Percentiles rank a stretch among this genome's conserved stretches.
Evolutionary conservation across 2,797 vertebrate genomes (phyloP).

Genomic region (Ptychadena robeensis): DNA sequence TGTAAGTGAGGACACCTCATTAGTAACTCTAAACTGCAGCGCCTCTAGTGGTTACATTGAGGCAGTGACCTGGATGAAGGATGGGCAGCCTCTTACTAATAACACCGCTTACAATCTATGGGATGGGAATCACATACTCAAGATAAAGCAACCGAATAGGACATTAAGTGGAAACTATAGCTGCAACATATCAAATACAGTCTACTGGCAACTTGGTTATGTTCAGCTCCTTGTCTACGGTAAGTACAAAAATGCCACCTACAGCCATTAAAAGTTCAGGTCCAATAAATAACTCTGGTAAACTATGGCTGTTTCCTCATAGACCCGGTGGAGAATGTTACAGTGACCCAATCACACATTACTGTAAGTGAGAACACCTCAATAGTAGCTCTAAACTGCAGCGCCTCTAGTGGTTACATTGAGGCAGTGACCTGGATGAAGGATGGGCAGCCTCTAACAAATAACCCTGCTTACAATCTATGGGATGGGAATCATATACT

Average conservation of each 20-base stretch:
- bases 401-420: not conserved
- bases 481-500: not conserved
- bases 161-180: not conserved
- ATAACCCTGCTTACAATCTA: not conserved
- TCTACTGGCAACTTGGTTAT: too few relatives aligned
- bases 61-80: not conserved
- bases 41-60: not conserved
- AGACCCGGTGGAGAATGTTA: not conserved
- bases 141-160: not conserved
- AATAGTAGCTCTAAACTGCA: not conserved
- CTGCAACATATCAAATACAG: not conserved
- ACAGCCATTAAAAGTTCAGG: too few relatives aligned
- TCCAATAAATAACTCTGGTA: too few relatives aligned
- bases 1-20: not conserved
- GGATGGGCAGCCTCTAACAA: not conserved
- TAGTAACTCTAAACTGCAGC: not conserved
- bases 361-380: not conserved
- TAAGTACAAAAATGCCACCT: too few relatives aligned
- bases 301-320: not conserved
- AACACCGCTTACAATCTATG: not conserved
- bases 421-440: not conserved
- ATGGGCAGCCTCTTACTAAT: not conserved
- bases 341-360: not conserved
- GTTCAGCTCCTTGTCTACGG: too few relatives aligned
- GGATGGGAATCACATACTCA: not conserved